Evolutionary conservation across 92 coral and sea anemone species (phyloP), one percentile per base, ranked within the genome.

Genomic region (Epizoanthus rinbou): DNA sequence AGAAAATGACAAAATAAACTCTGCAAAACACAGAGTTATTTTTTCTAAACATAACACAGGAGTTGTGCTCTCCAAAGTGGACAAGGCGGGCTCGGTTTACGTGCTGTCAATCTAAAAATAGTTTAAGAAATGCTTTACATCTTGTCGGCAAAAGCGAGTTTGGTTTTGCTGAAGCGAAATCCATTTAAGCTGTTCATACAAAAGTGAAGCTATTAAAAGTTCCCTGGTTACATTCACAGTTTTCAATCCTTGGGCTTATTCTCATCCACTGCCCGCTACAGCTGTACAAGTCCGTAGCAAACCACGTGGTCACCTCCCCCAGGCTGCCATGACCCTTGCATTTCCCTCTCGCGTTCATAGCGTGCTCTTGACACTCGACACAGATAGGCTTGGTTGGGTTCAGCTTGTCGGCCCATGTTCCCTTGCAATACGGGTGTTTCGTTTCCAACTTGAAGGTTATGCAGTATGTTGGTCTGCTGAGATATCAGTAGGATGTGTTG

Each of bases 241-340:
- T 84, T 5, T 85, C 82, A 47, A 97, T 90, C 87, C 75, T 76
- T 68, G 90, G 95, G 23, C 97, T 91, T 43, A 97, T 85, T 83
- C 94, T 85, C 43, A 95, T 91, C 99, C 99, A 97, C 83, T 88
- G 94, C 71, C 99, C 99, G 75, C 93, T 89, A 64, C 99, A 97
- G 54, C 92, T 94, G 80, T 92, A 88, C 56, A 90, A 86, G 75
- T 94, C 94, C 8, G 95, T 96, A 9, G 98, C 99, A 13, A 87
- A 88, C 99, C 99, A 97, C 14, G 93, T 88, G 18, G 99, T 97
- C 5, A 92, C 69, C 52, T 92, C 95, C 0, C 93, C 99, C 59
- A 88, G 72, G 19, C 93, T 85, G 10, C 99, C 99, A 52, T 94
- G 94, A 1, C 99, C 99, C 54, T 92, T 97, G 66, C 99, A 97